Evolutionary conservation across 2,888 invertebrate genomes (phyloP), one percentile per base, ranked within the genome.

Genomic region (Sinotaia quadrata): DNA sequence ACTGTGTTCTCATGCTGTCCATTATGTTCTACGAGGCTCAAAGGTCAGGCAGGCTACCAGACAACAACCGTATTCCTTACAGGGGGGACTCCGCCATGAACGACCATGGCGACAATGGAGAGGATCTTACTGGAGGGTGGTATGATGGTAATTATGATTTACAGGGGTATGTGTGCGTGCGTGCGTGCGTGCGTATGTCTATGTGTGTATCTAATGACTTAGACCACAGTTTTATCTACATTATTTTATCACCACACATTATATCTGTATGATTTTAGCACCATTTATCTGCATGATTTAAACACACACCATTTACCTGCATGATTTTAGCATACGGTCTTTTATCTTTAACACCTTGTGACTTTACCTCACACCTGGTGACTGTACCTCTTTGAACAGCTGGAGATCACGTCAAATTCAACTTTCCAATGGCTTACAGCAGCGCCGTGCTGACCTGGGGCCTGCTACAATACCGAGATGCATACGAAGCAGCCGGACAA

Each of bases 71-170:
- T 7, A 76, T 85, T 21, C 77, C 79, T 7, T 85, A 84, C 82
- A 73, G 85, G 31, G 78, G 78, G 4, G 82, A 85, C 72, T 86
- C 86, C 0, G 84, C 81, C 12, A 72, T 85, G 4, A 68, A 67
- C 5, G 86, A 86, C 66, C 77, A 74, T 10, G 81, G 83, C 10
- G 73, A 74, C 37, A 79, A 78, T 15, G 84, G 84, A 4, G 81
- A 82, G 66, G 85, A 85, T 70, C 76, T 86, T 27, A 84, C 84
- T 5, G 86, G 86, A 5, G 86, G 86, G 5, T 86, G 84, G 82
- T 86, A 83, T 72, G 85, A 86, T 67, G 85, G 86, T 85, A 72
- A 59, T 80, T 10, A 54, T n/a, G n/a, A n/a, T n/a, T n/a, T 41
- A 41, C 18, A 41, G 12, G 18, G 12, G 18, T 41, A 18, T 41